Base-by-base conservation (phyloP, 2,888 invertebrate species). In the Pristionchus arcanus region DNA sequence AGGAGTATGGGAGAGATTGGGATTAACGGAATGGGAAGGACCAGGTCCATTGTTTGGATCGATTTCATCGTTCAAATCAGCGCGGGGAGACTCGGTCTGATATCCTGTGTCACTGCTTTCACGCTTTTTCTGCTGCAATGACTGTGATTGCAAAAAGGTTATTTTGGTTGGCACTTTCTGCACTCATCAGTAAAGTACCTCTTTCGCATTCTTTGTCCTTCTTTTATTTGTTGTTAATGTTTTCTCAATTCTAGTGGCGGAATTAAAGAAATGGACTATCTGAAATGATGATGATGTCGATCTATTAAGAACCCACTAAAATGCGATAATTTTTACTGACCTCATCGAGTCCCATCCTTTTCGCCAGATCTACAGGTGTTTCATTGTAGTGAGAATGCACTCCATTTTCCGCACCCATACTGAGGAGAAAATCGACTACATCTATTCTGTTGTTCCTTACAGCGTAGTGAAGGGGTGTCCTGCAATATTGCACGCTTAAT, bases 381-480 rank as follows among this genome's bases (percentile, higher is more conserved):
- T 77, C 77, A 37, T 42, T 42, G 34, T 77, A 42, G 42, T 77
- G 37, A 37, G 13, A 15, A 34, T 77, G 37, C 77, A 77, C 34
- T 34, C 42, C 34, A 25, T 21, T 31, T 2, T 77, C 28, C 16
- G 77, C 77, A 37, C 77, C 77, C 42, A 77, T 9, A 42, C 37
- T 37, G 21, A 77, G n/a, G 21, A 77, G 42, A 11, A 77, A 28
- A 1, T 34, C 19, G 16, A 77, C 37, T 21, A 25, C 42, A 31
- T 77, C 42, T 25, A 34, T 13, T 37, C 21, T 19, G 19, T 42
- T 77, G 42, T 21, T 77, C 77, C 25, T 25, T 25, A 77, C 77
- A n/a, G 77, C 77, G 25, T 37, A 77, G 25, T 77, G 77, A 37
- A 77, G 42, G 11, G 77, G 37, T 5, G 77, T 77, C 28, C 77